Conservation (phyloP, 2,113 vertebrate genomes). For the Brachionichthys hirsutus region DNA sequence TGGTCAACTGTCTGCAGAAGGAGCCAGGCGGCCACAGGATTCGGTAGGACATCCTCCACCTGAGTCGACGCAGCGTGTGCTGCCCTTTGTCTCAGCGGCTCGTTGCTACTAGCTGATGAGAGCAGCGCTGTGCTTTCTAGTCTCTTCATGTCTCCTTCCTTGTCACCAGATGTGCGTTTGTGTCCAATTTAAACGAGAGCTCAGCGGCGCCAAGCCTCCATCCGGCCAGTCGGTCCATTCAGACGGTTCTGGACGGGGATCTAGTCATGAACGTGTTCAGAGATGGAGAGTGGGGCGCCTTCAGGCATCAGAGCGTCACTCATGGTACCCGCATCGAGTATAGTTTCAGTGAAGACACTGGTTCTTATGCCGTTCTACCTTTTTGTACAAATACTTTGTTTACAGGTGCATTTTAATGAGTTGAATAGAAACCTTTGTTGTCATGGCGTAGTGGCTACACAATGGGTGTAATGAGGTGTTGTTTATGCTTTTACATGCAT, state of each 20-base stretch:
- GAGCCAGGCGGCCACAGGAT: constrained; percentile 88
- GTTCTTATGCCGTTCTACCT: too few species aligned
- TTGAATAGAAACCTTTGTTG: too few species aligned
- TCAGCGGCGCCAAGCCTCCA: constrained; percentile 68
- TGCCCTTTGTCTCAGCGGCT: neutral
- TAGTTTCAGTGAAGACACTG: neutral
- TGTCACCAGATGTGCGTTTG: constrained; percentile 83
- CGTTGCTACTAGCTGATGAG: neutral
- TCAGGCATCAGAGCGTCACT: constrained; percentile 83
- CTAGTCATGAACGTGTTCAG: constrained; percentile 90
- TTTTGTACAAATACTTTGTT: too few species aligned
- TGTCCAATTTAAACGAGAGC: constrained; percentile 81
- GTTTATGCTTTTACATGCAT: too few species aligned
- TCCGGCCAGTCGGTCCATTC: constrained; percentile 73
- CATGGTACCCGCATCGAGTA: constrained; percentile 71
- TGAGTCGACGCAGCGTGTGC: too few species aligned
- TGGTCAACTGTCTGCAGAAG: constrained; percentile 94
- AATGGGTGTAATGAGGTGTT: too few species aligned
- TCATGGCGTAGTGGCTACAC: too few species aligned
- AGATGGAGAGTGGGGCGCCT: constrained; percentile 89
- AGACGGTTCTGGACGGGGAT: constrained; percentile 75
- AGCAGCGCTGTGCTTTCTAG: neutral
- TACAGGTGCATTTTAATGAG: too few species aligned
- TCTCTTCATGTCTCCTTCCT: neutral
- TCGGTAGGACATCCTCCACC: constrained; percentile 73